Base-by-base conservation (phyloP, 2,113 vertebrate genomes). In the Ornithorhynchus anatinus region DNA sequence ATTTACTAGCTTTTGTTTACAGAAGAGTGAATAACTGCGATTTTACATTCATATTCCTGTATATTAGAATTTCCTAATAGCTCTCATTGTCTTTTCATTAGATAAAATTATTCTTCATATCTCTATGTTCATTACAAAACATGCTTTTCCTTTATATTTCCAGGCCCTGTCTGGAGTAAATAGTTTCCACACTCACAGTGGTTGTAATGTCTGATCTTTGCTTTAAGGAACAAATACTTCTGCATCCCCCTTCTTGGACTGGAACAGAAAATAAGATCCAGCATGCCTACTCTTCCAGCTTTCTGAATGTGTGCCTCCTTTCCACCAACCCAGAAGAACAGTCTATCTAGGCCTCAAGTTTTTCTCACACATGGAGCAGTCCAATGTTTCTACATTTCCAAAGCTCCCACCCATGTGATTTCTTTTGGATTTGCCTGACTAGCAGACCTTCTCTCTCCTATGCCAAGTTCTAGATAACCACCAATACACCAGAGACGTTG, bases 11-110 rank as follows among this genome's bases (percentile, higher is more conserved):
- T 84, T 79, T 82, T 61, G 59, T 76, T 79, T 82, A 59, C 22
- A 53, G 45, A 77, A 84, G 33, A 66, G 37, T 15, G 39, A 47
- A 57, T 65, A 44, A 60, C 74, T 72, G 69, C 20, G 74, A 64
- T 61, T 45, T 72, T 80, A 71, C 31, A 81, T 84, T 78, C 40
- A 59, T 69, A 70, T 37, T 65, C 33, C 32, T 69, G 35, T 62
- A 69, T 79, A 80, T 86, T 87, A 66, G 70, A 77, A 80, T 45
- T 73, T 7, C 6, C 2, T 77, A 63, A 59, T 77, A 80, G 35
- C 69, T 60, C 47, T 73, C 17, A 35, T 62, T 81, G 64, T 59
- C 35, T 89, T 88, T 79, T 71, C 56, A 45, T 40, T n/a, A 22
- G 50, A 39, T 44, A 61, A 63, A 80, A 67, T 53, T 80, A 68